A percentile compares a stretch with the other conserved stretches of the same genome.
Evolutionary conservation across 2,797 vertebrate genomes (phyloP).

Genomic region (Alectoris magna): DNA sequence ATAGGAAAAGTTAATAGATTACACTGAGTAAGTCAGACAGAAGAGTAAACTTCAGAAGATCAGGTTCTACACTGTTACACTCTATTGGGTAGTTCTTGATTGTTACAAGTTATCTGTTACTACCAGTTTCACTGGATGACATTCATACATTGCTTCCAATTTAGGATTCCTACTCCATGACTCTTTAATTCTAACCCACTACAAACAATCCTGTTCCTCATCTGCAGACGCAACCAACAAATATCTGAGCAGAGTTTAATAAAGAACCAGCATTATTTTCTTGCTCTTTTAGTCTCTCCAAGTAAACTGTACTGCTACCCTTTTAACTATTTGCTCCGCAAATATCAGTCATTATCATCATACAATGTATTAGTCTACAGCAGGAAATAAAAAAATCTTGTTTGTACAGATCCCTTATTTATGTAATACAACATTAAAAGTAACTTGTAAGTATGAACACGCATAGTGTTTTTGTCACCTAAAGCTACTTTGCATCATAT

Average conservation of each 20-base stretch:
- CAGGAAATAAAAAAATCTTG: not conserved
- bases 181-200: not conserved
- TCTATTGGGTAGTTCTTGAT: not conserved
- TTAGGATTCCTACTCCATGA: not conserved
- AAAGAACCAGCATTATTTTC: not conserved
- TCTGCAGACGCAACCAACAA: not conserved
- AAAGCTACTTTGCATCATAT: not conserved
- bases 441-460: not conserved
- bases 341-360: not conserved
- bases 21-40: not conserved
- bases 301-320: not conserved
- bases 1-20: not conserved
- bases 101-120: not conserved
- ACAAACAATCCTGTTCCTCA: not conserved
- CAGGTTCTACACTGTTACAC: not conserved
- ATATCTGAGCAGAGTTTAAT: not conserved
- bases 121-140: not conserved
- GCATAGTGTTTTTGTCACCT: not conserved
- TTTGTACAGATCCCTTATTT: not conserved
- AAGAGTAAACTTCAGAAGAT: not conserved
- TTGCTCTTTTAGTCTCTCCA: not conserved
- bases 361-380: not conserved
- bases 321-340: slow-evolving; percentile 4
- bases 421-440: not conserved
- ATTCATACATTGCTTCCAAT: not conserved